Conservation (phyloP, 2,113 vertebrate genomes). For the Heptranchias perlo region DNA sequence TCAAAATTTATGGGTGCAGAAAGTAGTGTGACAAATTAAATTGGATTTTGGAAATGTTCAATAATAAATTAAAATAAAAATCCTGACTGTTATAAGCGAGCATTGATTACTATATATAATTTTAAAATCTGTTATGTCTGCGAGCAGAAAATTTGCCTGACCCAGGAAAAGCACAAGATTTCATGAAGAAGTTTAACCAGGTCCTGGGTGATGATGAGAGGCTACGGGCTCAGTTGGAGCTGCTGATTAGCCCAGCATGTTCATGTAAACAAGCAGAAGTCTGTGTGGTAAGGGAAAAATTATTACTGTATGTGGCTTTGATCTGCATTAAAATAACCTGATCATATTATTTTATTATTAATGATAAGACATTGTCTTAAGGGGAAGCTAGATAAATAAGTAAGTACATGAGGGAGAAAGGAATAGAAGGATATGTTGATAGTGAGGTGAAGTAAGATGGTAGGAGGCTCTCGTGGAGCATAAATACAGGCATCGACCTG, state of each 20-base stretch:
- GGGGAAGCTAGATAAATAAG: neutral
- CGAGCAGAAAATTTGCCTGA: constrained; percentile 88
- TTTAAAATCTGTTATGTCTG: neutral
- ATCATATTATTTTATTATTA: neutral
- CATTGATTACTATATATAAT: neutral
- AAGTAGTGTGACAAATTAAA: neutral
- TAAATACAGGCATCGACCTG: neutral
- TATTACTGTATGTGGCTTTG: neutral
- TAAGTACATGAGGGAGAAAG: neutral
- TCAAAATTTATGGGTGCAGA: neutral
- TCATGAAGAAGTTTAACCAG: constrained; percentile 98
- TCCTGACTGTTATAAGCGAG: neutral
- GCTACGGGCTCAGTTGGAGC: constrained; percentile 80
- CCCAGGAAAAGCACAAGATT: constrained; percentile 96
- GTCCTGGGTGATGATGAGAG: constrained; percentile 96
- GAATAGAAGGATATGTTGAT: neutral
- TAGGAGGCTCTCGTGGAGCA: neutral
- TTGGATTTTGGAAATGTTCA: constrained; percentile 26
- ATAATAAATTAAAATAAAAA: neutral
- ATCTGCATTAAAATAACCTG: neutral
- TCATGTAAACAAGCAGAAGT: constrained; percentile 96
- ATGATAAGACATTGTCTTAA: neutral
- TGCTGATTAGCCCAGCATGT: constrained; percentile 91
- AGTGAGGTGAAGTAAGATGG: neutral
- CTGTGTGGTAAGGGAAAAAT: constrained; percentile 84